These are phyloP conservation scores for Apostichopus leukothele DNA, from an alignment of 53 echinoderm and acorn worm genomes.

Conservation along the genomic window DNA sequence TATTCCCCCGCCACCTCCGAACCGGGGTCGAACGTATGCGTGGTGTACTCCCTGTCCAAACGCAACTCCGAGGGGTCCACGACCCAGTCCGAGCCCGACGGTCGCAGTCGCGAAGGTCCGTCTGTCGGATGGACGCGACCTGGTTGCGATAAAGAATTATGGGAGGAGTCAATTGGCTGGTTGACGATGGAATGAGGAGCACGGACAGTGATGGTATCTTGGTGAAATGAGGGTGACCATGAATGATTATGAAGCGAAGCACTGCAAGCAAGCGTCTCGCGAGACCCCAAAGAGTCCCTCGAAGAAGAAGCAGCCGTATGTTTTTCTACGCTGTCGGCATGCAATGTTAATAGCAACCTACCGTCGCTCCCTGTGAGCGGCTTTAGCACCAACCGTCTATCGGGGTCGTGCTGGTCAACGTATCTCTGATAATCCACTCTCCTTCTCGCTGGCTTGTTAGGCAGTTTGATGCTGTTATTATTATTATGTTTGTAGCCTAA, in stretches of 20 bases:
- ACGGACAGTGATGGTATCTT: not conserved
- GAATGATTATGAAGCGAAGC: not conserved
- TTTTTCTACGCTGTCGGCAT: constrained; percentile 17
- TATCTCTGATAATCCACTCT: not conserved
- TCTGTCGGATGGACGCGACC: not conserved
- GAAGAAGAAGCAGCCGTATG: not conserved
- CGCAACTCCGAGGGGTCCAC: not conserved
- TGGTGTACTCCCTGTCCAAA: constrained; percentile 26
- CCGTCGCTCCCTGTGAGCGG: not conserved
- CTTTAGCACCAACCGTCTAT: not conserved
- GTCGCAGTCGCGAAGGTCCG: not conserved
- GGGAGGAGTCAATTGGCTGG: constrained; percentile 17
- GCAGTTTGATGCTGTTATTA: not conserved
- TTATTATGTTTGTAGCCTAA: not conserved
- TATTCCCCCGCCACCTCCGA: not conserved
- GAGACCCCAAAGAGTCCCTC: not conserved
- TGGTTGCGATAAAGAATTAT: constrained; percentile 37
- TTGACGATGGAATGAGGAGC: constrained; percentile 24
- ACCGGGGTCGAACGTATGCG: constrained; percentile 29
- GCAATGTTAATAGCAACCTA: constrained; percentile 25
- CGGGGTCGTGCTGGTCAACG: not conserved
- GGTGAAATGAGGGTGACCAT: not conserved
- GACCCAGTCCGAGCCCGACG: not conserved
- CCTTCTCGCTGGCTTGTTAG: not conserved
- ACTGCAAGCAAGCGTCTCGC: constrained; percentile 33